Base-by-base conservation (phyloP, 37 sponge, comb jelly and placozoan genomes). In the Corticium candelabrum region DNA sequence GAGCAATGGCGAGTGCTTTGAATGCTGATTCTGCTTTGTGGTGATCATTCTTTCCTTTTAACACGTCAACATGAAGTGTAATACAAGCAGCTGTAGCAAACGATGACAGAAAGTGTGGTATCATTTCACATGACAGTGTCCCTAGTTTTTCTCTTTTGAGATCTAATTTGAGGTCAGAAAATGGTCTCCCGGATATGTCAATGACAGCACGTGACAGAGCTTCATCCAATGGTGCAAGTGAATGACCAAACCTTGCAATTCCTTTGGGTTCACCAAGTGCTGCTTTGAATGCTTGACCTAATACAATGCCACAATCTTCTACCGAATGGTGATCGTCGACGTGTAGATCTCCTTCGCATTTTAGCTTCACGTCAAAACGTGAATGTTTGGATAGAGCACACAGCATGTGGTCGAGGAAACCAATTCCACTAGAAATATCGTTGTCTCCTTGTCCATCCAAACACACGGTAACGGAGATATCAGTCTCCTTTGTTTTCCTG, bases 361-460 rank as follows among this genome's bases (percentile, higher is more conserved):
- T 70, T 15, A 70, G 73, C 4, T 7, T 5, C 7, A 70, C 5
- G 21, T 70, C 73, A 29, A 70, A 70, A 7, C 73, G 7, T 7
- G 73, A 4, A 29, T 70, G 73, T 29, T 70, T 70, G 34, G 73
- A 4, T 70, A 70, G 73, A 29, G 73, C 73, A 5, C 34, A 33
- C 5, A 70, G 73, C 73, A 70, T 70, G 29, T 70, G 73, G 21
- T 70, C 73, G n/a, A 70, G 73, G 21, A 70, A 70, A n/a, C 73
- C 73, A 32, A 70, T 70, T n/a, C 73, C 73, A 5, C 34, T 70
- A 15, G 5, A 7, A 32, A 70, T 4, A 7, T 4, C 29, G 29
- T 4, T n/a, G 5, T 7, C 4, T n/a, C 73, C 73, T 7, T 7
- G 5, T 7, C 73, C 73, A 32, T 70, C 7, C 32, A 70, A 32